Evolutionary conservation across 2,113 vertebrate genomes (phyloP).

Genomic region (Heterotilapia buettikoferi): DNA sequence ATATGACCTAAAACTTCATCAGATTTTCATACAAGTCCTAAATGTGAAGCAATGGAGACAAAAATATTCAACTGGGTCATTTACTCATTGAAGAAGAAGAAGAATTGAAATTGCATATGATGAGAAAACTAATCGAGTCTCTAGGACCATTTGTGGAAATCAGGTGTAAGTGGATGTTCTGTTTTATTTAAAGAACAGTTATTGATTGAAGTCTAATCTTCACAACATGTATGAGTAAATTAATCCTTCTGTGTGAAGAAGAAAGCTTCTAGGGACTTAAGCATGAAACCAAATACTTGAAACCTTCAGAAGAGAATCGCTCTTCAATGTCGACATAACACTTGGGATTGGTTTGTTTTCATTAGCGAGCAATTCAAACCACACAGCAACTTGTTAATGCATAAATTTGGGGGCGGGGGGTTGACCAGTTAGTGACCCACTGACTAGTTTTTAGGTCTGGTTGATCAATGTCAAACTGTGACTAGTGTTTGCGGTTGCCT

Average conservation of each 20-base stretch:
- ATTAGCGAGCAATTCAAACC: background rate
- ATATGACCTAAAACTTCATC: background rate
- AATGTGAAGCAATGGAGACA: background rate
- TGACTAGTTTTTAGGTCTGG: background rate
- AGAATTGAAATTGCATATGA: background rate
- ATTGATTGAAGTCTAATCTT: background rate
- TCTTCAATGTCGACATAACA: background rate
- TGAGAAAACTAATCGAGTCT: background rate
- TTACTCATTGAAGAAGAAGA: background rate
- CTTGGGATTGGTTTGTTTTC: background rate
- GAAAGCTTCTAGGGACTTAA: background rate
- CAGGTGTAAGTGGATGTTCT: background rate
- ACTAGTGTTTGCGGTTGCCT: background rate
- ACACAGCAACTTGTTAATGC: background rate
- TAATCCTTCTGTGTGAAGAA: background rate
- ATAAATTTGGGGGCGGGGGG: background rate
- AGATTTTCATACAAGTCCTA: background rate
- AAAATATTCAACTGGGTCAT: background rate
- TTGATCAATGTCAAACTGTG: background rate
- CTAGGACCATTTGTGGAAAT: background rate
- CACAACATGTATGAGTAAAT: background rate
- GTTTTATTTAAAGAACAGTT: background rate
- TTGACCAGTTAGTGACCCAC: background rate
- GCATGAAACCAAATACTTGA: background rate
- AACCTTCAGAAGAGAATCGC: background rate